Evolutionary conservation across 1,140 invertebrate genomes (phyloP), one percentile per base, ranked within the genome.

Genomic region (Fopius arisanus): DNA sequence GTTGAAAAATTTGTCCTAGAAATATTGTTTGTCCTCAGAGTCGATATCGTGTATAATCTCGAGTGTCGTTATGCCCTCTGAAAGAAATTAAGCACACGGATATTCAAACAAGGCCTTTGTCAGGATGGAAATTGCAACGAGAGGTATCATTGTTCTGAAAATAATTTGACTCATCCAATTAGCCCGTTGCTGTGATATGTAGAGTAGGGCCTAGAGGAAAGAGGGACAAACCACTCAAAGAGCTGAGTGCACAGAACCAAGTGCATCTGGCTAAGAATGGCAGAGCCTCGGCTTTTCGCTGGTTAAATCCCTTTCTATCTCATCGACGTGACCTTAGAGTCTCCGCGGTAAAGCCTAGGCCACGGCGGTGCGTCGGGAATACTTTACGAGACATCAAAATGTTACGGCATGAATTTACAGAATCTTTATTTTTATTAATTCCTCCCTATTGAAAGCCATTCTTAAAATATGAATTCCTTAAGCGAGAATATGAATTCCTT

Each of bases 131-230:
- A 37, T 37, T 37, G 2, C 33, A 10, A 48, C 26, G 12, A 65
- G n/a, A 43, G 37, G 72, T 62, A 67, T 23, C 37, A 77, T 77
- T 77, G 72, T 77, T 77, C 51, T 72, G 75, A 74, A 74, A 74
- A 77, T 77, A 77, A 77, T 77, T 72, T 29, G 28, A 48, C 70
- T 77, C 69, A 77, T 77, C 75, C 72, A 77, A 77, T 77, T 77
- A 77, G 51, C 68, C 51, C 33, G 54, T 72, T 77, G 16, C 23
- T 43, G 31, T 65, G 48, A 29, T 37, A 72, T 14, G 63, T 37
- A 62, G 43, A 71, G 63, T 54, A 59, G 16, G n/a, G 54, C 23
- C 23, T 14, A 59, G 21, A 48, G 66, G 29, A 40, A 59, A 12
- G 21, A 5, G 59, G 59, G 33, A 28, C 54, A 28, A 59, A 59